Percentiles rank a stretch among this genome's conserved stretches.
These are phyloP conservation scores for Oncorhynchus kisutch DNA, from an alignment of 2,113 vertebrate species.

Conservation along the genomic window DNA sequence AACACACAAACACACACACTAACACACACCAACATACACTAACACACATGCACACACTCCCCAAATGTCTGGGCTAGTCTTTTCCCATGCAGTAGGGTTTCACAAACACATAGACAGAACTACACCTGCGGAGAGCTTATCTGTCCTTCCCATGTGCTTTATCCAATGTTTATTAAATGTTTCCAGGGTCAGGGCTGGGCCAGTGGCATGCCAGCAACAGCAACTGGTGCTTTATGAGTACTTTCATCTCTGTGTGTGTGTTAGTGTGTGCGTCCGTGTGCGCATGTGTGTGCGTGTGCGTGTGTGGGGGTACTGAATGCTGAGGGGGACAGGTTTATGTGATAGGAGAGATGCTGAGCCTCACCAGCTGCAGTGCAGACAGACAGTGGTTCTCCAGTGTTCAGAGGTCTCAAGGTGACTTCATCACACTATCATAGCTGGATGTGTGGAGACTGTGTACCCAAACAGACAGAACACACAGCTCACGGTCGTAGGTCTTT, in stretches of 20 bases:
- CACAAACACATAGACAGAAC: neutral
- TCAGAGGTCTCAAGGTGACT: too few species aligned
- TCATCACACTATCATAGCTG: too few species aligned
- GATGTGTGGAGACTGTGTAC: too few species aligned
- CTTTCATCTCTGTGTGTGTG: constrained; percentile 24
- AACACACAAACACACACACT: too few species aligned
- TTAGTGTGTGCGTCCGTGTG: constrained; percentile 17
- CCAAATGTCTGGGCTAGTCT: constrained; percentile 47
- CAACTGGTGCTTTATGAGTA: neutral
- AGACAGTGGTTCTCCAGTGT: neutral
- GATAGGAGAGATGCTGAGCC: neutral
- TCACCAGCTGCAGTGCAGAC: neutral
- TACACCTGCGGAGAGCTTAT: constrained; percentile 51
- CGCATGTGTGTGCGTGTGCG: neutral
- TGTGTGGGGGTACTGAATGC: too few species aligned
- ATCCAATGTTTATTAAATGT: constrained; percentile 60
- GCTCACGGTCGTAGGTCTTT: too few species aligned
- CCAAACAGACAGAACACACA: too few species aligned
- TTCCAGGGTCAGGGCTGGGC: constrained; percentile 56
- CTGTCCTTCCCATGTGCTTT: constrained; percentile 32
- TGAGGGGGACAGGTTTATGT: too few species aligned
- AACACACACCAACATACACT: neutral
- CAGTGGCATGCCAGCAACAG: constrained; percentile 24
- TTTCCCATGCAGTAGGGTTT: constrained; percentile 41
- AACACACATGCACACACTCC: constrained; percentile 10